Percentiles rank a stretch among this genome's conserved stretches.
phyloP scores from a whole-genome alignment of 30 jellyfish, hydroid and myxozoan species.

The Hydractinia echinata region DNA sequence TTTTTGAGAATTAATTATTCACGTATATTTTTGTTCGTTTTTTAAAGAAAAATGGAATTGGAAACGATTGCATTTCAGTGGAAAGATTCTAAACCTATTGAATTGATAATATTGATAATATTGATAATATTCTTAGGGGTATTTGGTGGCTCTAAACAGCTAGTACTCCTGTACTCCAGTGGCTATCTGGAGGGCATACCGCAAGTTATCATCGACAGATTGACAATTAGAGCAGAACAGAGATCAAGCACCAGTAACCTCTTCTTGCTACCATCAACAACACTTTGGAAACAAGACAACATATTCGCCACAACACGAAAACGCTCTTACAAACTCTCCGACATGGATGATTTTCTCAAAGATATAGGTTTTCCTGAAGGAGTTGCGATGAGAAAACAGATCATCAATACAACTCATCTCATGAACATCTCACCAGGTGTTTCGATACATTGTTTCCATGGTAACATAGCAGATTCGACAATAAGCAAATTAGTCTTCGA shows the following conservation, averaged over 20 bases:
- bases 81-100: too few relatives aligned
- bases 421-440: slow-evolving; percentile 42
- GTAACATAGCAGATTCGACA: slow-evolving; percentile 34
- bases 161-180: slow-evolving; percentile 35
- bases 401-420: slow-evolving; percentile 6
- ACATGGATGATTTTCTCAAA: slow-evolving; percentile 36
- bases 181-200: slow-evolving; percentile 35
- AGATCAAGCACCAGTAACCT: slow-evolving; percentile 45
- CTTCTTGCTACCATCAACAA: slow-evolving; percentile 35
- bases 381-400: slow-evolving; percentile 18
- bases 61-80: too few relatives aligned
- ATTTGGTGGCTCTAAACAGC: slow-evolving; percentile 47
- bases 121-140: slow-evolving; percentile 18
- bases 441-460: slow-evolving; percentile 42
- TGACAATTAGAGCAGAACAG: slow-evolving; percentile 34
- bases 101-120: too few relatives aligned
- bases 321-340: slow-evolving; percentile 21
- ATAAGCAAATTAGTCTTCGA: slow-evolving; percentile 1
- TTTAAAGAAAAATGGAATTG: not conserved
- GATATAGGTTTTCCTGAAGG: slow-evolving; percentile 56
- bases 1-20: not conserved
- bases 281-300: slow-evolving; percentile 35
- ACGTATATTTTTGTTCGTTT: not conserved
- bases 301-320: slow-evolving; percentile 31
- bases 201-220: slow-evolving; percentile 5